Base-by-base conservation (phyloP, 2,797 vertebrate species). In the Argentina silus region DNA sequence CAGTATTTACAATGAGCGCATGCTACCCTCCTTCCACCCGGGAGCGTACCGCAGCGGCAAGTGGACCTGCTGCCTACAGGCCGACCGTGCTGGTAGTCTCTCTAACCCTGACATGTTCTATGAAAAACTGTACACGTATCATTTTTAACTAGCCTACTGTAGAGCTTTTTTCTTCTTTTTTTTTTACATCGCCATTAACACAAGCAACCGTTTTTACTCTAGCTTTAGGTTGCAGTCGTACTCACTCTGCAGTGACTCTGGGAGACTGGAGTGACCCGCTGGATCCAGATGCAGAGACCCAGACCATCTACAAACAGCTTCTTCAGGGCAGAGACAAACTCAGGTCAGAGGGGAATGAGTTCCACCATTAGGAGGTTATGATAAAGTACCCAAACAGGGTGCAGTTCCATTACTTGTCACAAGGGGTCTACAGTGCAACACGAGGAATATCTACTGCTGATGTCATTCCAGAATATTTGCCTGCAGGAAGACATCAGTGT, bases 41-140 rank as follows among this genome's bases (percentile, higher is more conserved):
- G 96, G 96, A 19, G 89, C 93, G 78, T 95, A 96, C 91, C 94
- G 94, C 1, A 78, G 95, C 1, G 82, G 90, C 70, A 95, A 93
- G 86, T 97, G 97, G 96, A 97, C 94, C 72, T 97, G 97, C 92
- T 98, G 97, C 83, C 92, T 96, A 72, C 96, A 94, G 86, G 70
- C 86, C 0, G 91, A 94, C 61, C 91, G 94, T 8, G 75, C 91
- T 56, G 95, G 96, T 97, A 93, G 92, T 36, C 27, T 36, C 27
- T 36, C 27, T 36, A 4, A 1, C 27, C 27, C 27, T 36, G 4
- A 36, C 27, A 36, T 4, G 1, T 36, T 36, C 27, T 36, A 4
- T 36, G 4, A 36, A 36, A 36, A 1, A 36, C 27, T 36, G 27
- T 4, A 36, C 27, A 36, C 27, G 27, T 36, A 36, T 36, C 27